A percentile compares a stretch with the other conserved stretches of the same genome.
Conservation (phyloP, 2,797 vertebrate genomes). For the Threskiornis aethiopicus region DNA sequence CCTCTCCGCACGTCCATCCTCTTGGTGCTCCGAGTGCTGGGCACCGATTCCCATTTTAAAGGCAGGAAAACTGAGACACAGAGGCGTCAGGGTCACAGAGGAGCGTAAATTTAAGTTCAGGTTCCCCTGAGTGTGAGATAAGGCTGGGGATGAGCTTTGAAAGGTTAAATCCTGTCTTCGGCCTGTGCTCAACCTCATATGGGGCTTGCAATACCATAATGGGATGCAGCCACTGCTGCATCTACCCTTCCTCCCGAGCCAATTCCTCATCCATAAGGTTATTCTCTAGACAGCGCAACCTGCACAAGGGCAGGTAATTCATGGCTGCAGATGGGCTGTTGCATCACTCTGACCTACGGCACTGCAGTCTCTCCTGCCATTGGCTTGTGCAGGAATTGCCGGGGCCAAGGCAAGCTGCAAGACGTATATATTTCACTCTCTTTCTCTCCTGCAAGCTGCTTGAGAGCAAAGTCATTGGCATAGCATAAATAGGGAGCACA, state of each 20-base stretch:
- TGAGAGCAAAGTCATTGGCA: slow-evolving; percentile 5
- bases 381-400: not conserved
- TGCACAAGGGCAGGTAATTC: not conserved
- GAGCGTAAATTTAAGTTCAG: not conserved
- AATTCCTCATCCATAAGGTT: not conserved
- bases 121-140: not conserved
- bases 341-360: not conserved
- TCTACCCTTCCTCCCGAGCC: not conserved
- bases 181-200: accelerated
- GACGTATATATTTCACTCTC: not conserved
- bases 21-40: not conserved
- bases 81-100: not conserved
- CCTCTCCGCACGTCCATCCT: accelerated
- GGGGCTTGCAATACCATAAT: not conserved
- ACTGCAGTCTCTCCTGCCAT: not conserved
- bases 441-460: not conserved
- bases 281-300: not conserved
- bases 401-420: not conserved
- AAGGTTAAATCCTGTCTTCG: not conserved
- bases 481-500: not conserved
- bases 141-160: not conserved
- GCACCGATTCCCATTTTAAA: not conserved
- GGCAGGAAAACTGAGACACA: not conserved
- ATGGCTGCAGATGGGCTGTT: not conserved
- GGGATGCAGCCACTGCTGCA: not conserved